Percentiles rank a stretch among this genome's conserved stretches.
Conservation (phyloP, 2,113 vertebrate species). For the Chroicocephalus ridibundus region DNA sequence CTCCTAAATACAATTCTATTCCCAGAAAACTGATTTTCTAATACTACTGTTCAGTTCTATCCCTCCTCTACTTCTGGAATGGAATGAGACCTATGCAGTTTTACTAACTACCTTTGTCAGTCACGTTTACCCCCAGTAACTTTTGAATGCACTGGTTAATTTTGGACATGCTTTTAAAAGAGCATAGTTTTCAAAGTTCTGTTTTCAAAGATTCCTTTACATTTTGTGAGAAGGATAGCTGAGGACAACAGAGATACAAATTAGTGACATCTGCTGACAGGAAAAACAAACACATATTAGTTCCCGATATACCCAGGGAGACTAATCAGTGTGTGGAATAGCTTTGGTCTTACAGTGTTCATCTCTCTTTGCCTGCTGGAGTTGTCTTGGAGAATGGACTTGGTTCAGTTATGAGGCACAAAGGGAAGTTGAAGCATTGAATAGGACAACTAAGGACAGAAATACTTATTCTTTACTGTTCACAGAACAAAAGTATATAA, state of each 20-base stretch:
- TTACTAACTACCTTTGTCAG: not conserved
- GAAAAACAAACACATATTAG: not conserved
- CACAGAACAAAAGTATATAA: not conserved
- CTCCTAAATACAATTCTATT: not conserved
- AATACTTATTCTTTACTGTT: not conserved
- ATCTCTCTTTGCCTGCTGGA: not conserved
- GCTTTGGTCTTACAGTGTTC: not conserved
- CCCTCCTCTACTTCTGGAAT: not conserved
- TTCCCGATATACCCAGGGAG: not conserved
- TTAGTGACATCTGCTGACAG: not conserved
- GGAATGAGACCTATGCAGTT: not conserved
- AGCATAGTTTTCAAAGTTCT: not conserved
- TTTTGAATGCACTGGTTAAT: not conserved
- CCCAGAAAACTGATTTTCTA: not conserved
- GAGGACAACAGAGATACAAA: not conserved
- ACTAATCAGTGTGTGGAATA: not conserved
- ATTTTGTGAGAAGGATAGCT: not conserved
- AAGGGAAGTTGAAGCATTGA: not conserved
- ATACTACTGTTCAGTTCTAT: not conserved
- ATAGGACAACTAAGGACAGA: not conserved
- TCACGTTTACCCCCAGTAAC: not conserved
- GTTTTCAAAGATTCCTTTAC: not conserved
- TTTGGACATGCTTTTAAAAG: not conserved
- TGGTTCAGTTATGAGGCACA: not conserved
- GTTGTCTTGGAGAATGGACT: not conserved